Evolutionary conservation across 1,140 invertebrate species (phyloP), one percentile per base, ranked within the genome.

Genomic region (Homarus americanus): DNA sequence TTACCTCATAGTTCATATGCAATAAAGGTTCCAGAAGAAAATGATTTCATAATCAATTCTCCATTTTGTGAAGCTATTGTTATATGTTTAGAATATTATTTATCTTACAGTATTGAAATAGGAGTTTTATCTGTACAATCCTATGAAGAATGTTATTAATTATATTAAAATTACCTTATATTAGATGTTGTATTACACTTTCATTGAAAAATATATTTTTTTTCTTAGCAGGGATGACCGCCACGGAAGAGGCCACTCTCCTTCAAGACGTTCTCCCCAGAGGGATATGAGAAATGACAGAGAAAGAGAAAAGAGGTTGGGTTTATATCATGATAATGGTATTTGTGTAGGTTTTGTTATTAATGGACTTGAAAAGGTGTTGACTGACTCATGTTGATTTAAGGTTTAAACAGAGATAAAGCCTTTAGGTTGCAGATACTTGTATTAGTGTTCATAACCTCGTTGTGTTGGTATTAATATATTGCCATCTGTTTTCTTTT

Each of bases 221-320:
- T 86, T 86, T 86, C 53, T 76, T 58, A 44, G 4, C 72, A 90
- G 87, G 41, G 87, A 90, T 32, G 87, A 90, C 3, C 69, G 87
- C 2, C 87, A 90, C 66, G 87, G 87, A 28, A 82, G 87, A 76
- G 87, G 87, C n/a, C 87, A 90, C 28, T 90, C 87, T 28, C 87
- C 80, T 20, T 78, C 82, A 32, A 72, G 87, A 40, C 87, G 87
- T 40, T 90, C 87, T 24, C 87, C 87, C 36, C 78, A 58, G 69
- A 83, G 87, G 36, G 87, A 90, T 40, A 73, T 44, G 2, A 73
- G 87, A 34, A 89, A 82, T 89, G 87, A 89, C 9, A 44, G 87
- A 36, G 87, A 90, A 12, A 90, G 87, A 72, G 87, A 90, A 76
- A 90, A 90, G 63, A 90, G 87, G 87, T 89, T 49, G n/a, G 53